phyloP scores from a whole-genome alignment of 2,113 vertebrate species.

The Brachyhypopomus gauderio region DNA sequence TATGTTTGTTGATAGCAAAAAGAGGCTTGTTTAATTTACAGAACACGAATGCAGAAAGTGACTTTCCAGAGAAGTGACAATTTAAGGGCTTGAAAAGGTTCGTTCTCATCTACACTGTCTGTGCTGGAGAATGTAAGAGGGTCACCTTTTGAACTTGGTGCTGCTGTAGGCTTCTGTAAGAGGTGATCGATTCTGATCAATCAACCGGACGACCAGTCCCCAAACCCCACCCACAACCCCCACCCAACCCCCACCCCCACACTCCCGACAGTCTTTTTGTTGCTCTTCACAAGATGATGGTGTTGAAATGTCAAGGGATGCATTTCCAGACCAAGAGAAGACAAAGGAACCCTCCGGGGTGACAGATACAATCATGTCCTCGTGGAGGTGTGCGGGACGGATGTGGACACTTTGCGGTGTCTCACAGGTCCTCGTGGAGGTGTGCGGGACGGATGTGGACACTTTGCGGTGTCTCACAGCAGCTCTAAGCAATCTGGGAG shows the following conservation, averaged over 20 bases:
- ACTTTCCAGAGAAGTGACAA: too few species aligned
- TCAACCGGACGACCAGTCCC: constrained; percentile 29
- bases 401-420: neutral
- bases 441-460: neutral
- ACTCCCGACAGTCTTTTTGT: constrained; percentile 57
- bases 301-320: constrained; percentile 75
- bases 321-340: constrained; percentile 66
- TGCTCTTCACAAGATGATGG: constrained; percentile 71
- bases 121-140: too few species aligned
- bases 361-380: constrained; percentile 61
- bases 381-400: neutral
- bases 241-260: too few species aligned
- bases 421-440: constrained; percentile 45
- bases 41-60: too few species aligned
- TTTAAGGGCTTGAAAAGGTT: too few species aligned
- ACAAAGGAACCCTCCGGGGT: constrained; percentile 61
- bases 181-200: constrained; percentile 64
- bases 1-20: too few species aligned
- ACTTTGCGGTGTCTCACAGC: neutral
- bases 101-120: too few species aligned
- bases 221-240: too few species aligned
- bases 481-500: too few species aligned
- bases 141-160: neutral
- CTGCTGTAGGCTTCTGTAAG: constrained; percentile 59
- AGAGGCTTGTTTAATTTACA: too few species aligned